Conservation (phyloP, 2,113 vertebrate species). For the Clarias macrocephalus region DNA sequence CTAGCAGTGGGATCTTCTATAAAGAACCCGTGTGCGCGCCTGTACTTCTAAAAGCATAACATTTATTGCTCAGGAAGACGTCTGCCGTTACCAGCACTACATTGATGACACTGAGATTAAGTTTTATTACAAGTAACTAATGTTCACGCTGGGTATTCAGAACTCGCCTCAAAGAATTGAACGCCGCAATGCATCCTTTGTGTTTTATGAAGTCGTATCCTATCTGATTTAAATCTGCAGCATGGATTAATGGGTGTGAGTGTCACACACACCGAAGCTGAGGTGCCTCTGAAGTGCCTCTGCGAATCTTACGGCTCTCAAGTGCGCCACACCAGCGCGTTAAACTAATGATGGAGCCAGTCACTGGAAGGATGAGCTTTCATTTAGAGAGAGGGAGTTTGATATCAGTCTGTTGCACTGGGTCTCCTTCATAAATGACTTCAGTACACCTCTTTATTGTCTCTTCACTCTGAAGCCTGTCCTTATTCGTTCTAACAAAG, state of each 20-base stretch:
- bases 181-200: not conserved
- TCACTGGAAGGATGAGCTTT: constrained; percentile 5
- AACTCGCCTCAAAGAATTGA: not conserved
- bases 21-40: not conserved
- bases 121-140: not conserved
- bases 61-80: not conserved
- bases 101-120: not conserved
- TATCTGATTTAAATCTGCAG: not conserved
- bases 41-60: not conserved
- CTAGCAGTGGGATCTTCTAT: not conserved
- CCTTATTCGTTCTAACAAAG: not conserved
- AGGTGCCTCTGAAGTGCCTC: not conserved
- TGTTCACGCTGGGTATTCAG: not conserved
- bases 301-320: not conserved
- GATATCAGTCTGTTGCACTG: not conserved
- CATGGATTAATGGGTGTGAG: not conserved
- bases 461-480: not conserved
- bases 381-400: not conserved
- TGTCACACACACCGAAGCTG: not conserved
- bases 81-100: not conserved
- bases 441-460: too few species aligned
- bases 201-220: not conserved
- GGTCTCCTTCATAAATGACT: not conserved
- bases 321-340: not conserved
- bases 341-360: not conserved